Evolutionary conservation across 2,113 vertebrate species (phyloP), one percentile per base, ranked within the genome.

Genomic region (Engystomops pustulosus): DNA sequence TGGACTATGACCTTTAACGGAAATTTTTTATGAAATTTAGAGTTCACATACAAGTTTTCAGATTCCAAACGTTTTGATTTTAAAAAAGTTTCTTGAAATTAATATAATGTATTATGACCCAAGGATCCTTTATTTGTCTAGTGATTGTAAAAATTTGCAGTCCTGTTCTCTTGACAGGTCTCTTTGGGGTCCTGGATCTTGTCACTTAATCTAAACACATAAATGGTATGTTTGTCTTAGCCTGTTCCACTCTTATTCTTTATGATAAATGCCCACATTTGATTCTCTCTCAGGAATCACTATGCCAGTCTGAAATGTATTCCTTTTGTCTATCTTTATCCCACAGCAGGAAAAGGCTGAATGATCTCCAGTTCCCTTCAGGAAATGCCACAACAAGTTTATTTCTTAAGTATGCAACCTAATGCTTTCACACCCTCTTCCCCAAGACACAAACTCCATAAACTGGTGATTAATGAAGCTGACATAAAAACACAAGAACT

Each of bases 121-220:
- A n/a, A n/a, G n/a, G n/a, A n/a, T n/a, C n/a, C n/a, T n/a, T n/a
- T n/a, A n/a, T 14, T 1, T 4, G 0, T 8, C 11, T 14, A 14
- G 11, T 32, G 11, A 6, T 11, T 62, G 58, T 62, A 6, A 74
- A 49, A 51, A 34, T 71, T 71, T 72, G 9, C 14, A 3, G 3
- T 51, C 25, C 25, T 47, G 25, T 75, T 74, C 51, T 51, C 45
- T 27, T 51, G 27, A 65, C 49, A 68, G 47, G 30, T 45, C 30
- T 44, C 89, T 90, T 89, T 90, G 86, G 90, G 85, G 90, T 83
- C 89, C 92, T 93, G 92, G 87, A 87, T 92, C 89, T 89, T 91
- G 92, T 93, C 91, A 90, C 89, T 90, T 86, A 86, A 90, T 91
- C 90, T 92, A 92, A 92, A 94, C 90, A 93, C 82, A 81, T 92